Percentiles rank a stretch among this genome's conserved stretches.
phyloP scores from a whole-genome alignment of 1,140 invertebrate genomes.

The Pachyrhynchus sulphureomaculatus region DNA sequence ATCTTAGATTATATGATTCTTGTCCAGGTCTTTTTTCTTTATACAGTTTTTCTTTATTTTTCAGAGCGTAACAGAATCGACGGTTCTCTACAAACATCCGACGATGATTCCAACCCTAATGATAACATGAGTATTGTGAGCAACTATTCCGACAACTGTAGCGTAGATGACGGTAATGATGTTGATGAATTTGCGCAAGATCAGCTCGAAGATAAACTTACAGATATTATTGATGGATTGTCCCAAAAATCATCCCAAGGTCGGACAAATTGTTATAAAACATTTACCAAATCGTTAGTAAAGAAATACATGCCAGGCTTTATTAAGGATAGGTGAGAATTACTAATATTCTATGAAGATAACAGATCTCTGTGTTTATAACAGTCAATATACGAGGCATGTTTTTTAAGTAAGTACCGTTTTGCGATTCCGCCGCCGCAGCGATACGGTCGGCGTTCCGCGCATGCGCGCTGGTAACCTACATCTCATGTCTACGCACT shows the following conservation, averaged over 20 bases:
- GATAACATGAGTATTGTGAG: slow-evolving; percentile 70
- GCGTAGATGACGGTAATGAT: slow-evolving; percentile 61
- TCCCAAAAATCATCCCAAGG: slow-evolving; percentile 83
- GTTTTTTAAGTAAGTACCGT: no score
- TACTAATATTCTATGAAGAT: no score
- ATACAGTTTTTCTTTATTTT: no score
- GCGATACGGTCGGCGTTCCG: no score
- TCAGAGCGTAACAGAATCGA: slow-evolving; percentile 40
- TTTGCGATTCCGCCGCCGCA: no score
- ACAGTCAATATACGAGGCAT: no score
- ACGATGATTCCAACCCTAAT: slow-evolving; percentile 69
- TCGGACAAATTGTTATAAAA: slow-evolving; percentile 70
- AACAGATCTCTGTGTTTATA: no score
- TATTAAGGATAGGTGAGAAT: slow-evolving; percentile 63
- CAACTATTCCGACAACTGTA: slow-evolving; percentile 63
- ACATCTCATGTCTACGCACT: no score
- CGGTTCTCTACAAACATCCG: slow-evolving; percentile 42
- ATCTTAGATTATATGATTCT: no score
- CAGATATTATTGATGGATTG: slow-evolving; percentile 81
- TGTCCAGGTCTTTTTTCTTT: no score
- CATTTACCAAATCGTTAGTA: slow-evolving; percentile 73
- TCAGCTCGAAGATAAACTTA: slow-evolving; percentile 85
- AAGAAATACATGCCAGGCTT: slow-evolving; percentile 79
- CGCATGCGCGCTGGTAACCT: no score
- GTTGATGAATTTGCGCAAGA: slow-evolving; percentile 66